Conservation (phyloP, 2,113 vertebrate genomes). For the Uropsilus gracilis region DNA sequence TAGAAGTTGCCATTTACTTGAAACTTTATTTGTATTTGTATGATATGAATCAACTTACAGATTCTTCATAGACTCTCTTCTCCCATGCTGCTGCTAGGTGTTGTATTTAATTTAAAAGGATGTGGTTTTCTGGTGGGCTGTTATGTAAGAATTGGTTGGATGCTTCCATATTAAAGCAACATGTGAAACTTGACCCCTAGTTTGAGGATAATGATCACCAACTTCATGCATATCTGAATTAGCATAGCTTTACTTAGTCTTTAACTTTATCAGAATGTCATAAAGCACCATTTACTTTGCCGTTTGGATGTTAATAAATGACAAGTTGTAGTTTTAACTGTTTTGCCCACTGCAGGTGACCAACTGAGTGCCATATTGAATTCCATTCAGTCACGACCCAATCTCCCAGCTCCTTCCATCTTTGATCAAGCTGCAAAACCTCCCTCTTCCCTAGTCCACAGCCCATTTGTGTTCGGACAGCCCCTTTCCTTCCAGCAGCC, state of each 20-base stretch:
- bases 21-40: constrained; percentile 5
- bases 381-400: constrained; percentile 99
- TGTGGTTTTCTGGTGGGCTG: constrained; percentile 43
- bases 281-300: constrained; percentile 81
- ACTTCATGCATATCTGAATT: constrained; percentile 41
- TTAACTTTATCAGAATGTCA: constrained; percentile 71
- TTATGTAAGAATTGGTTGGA: constrained; percentile 29
- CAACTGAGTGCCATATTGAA: constrained; percentile 99
- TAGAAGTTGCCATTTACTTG: constrained; percentile 12
- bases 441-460: constrained; percentile 99
- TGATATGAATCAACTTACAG: not conserved
- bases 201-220: constrained; percentile 38
- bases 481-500: constrained; percentile 99
- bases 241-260: constrained; percentile 54
- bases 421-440: constrained; percentile 99
- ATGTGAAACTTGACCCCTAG: constrained; percentile 21
- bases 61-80: constrained; percentile 33
- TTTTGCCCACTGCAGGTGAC: constrained; percentile 99
- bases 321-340: constrained; percentile 98
- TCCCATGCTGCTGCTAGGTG: constrained; percentile 6
- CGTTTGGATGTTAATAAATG: constrained; percentile 86
- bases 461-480: constrained; percentile 99
- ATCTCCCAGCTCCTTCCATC: constrained; percentile 98
- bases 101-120: constrained; percentile 14
- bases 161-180: constrained; percentile 49